Conservation (phyloP, 1,140 invertebrate species). For the Galleria mellonella region DNA sequence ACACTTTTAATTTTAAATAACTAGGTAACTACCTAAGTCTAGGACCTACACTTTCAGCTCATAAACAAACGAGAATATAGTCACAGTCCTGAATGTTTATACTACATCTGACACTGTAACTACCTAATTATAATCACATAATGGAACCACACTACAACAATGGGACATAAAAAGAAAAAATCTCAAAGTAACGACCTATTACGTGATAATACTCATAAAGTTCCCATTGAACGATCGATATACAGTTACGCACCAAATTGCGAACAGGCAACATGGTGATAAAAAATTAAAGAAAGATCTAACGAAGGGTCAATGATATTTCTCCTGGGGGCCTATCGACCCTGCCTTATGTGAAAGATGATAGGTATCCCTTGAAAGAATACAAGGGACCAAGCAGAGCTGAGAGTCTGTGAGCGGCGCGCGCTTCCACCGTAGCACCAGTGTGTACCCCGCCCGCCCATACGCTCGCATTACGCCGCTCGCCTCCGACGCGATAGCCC, state of each 20-base stretch:
- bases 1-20: no score
- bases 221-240: no score
- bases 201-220: no score
- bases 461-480: slow-evolving; percentile 38
- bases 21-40: no score
- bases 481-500: slow-evolving; percentile 46
- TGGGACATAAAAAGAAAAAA: no score
- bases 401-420: slow-evolving; percentile 33
- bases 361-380: slow-evolving; percentile 24
- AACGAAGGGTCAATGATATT: slow-evolving; percentile 24
- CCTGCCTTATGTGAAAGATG: slow-evolving; percentile 13
- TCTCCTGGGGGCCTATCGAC: slow-evolving; percentile 18
- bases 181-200: no score
- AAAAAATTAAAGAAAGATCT: slow-evolving; percentile 12
- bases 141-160: no score
- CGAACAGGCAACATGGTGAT: background rate
- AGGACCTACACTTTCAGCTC: no score
- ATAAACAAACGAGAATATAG: no score
- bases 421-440: slow-evolving; percentile 29
- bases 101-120: no score
- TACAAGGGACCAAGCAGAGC: background rate
- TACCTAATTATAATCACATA: no score
- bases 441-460: slow-evolving; percentile 46
- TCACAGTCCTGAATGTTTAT: no score
- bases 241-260: background rate